A percentile compares a stretch with the other conserved stretches of the same genome.
These are phyloP conservation scores for Apistogramma diplotaenia DNA, from an alignment of 2,113 vertebrate genomes.

Conservation along the genomic window DNA sequence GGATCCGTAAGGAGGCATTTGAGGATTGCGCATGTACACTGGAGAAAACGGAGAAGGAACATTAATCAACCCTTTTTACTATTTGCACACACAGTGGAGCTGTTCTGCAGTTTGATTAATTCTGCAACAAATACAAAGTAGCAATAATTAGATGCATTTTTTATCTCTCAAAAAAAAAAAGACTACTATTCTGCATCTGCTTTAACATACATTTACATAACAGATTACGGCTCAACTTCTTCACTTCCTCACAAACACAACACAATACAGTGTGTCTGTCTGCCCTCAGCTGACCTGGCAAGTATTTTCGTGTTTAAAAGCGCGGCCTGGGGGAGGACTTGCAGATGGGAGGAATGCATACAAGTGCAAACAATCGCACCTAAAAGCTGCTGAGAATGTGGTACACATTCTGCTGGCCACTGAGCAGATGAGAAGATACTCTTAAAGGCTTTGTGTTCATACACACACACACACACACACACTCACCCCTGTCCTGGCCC, in stretches of 20 bases:
- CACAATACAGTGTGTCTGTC: background rate
- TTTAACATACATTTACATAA: background rate
- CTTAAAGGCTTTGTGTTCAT: background rate
- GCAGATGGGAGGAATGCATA: slow-evolving; percentile 1
- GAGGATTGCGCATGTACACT: slow-evolving; percentile 97
- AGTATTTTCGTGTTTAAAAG: slow-evolving; percentile 23
- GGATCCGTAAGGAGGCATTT: slow-evolving; percentile 94
- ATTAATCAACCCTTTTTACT: background rate
- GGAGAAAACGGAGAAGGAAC: background rate
- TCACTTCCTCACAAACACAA: slow-evolving; percentile 1
- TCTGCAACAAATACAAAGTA: background rate
- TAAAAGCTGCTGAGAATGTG: background rate
- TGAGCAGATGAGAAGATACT: background rate
- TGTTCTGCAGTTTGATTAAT: background rate
- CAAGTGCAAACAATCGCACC: slow-evolving; percentile 21
- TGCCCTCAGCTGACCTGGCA: slow-evolving; percentile 24
- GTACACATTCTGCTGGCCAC: background rate
- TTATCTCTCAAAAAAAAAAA: background rate
- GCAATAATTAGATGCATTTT: background rate
- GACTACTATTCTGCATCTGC: background rate
- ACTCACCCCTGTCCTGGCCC: slow-evolving; percentile 92
- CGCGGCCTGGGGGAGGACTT: slow-evolving; percentile 13
- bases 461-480: background rate
- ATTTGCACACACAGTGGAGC: background rate
- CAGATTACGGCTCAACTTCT: background rate